These are phyloP conservation scores for Motacilla alba DNA, from an alignment of 2,113 vertebrate species.

Conservation along the genomic window DNA sequence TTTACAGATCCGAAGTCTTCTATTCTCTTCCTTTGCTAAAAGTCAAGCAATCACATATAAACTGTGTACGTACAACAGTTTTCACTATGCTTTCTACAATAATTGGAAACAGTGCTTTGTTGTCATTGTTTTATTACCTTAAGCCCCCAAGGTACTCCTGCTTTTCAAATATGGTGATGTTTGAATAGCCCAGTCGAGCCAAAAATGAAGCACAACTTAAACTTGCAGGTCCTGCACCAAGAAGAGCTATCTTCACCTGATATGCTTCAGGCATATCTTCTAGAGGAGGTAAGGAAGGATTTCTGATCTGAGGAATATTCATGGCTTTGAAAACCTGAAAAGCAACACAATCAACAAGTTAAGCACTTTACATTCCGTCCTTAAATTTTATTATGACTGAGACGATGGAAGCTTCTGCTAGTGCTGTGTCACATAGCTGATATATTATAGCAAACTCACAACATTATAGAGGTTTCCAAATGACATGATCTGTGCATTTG, in stretches of 20 bases:
- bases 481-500: background rate
- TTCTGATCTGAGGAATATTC: conserved; percentile 82
- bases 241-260: conserved; percentile 80
- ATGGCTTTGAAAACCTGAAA: conserved; percentile 84
- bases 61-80: background rate
- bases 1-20: background rate
- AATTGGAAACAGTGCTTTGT: background rate
- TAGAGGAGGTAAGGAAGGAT: conserved; percentile 68
- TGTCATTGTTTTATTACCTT: conserved; percentile 70
- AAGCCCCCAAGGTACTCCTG: conserved; percentile 81
- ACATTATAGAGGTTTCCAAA: background rate
- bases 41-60: background rate
- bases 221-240: conserved; percentile 85
- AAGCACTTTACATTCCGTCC: background rate
- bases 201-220: conserved; percentile 86
- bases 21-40: background rate
- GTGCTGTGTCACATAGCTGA: background rate
- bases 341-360: conserved; percentile 23
- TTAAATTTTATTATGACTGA: background rate
- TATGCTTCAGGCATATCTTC: conserved; percentile 77
- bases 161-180: conserved; percentile 87
- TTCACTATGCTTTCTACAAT: background rate
- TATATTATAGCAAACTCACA: background rate
- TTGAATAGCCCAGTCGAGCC: conserved; percentile 79
- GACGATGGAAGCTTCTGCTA: background rate